Evolutionary conservation across 2,888 invertebrate species (phyloP), one percentile per base, ranked within the genome.

Genomic region (Cosmia trapezina): DNA sequence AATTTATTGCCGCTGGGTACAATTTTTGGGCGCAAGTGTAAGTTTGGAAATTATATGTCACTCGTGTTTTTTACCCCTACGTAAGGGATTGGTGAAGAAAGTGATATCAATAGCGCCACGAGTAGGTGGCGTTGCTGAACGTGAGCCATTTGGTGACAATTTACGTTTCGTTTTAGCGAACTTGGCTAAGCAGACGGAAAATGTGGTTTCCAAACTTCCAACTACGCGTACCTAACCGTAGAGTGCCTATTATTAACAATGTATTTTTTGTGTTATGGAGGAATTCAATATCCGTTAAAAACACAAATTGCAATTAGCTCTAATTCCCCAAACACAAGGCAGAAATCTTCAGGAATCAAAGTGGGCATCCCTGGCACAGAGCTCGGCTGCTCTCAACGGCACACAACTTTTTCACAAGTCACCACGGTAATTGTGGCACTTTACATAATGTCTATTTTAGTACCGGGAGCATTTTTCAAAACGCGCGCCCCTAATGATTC

Each of bases 361-460:
- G 28, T 56, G 37, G 80, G 74, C 86, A 83, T 73, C 86, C 85
- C 86, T 86, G 83, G 51, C 54, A 54, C 64, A 78, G 74, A 70
- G 61, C 65, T 70, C 47, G 53, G 73, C 74, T 61, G 57, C 57
- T 45, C 73, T 56, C 67, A 51, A 68, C 70, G 37, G 80, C 78
- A 83, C 74, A 81, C 86, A 87, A 91, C 90, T 92, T 93, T 92
- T 90, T 87, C 91, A 83, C 93, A 89, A 93, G 94, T 94, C 93
- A 93, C 92, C 89, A 88, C 91, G 88, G 93, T 95, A 94, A 95
- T 95, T 94, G 95, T 92, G 91, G 87, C 94, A 95, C 95, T 96
- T 94, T 94, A 92, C 95, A 94, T 96, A 96, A 96, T 95, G 96
- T 95, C 93, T 95, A 95, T 95, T 95, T 95, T 94, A 95, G 95